phyloP scores from a whole-genome alignment of 2,888 invertebrate genomes.

The Drosophila mimica region DNA sequence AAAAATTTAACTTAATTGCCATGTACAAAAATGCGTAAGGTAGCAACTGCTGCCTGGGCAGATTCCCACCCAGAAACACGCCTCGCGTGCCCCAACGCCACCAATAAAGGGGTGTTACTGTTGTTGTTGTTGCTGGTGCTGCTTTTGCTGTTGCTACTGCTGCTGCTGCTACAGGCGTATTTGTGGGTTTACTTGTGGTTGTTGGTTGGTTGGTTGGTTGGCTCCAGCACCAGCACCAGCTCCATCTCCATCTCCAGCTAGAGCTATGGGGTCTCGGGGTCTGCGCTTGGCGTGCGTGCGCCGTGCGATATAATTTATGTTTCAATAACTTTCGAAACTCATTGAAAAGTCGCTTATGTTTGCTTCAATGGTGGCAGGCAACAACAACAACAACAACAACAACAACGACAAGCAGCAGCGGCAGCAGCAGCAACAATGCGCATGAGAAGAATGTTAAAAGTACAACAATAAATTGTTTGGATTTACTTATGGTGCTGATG shows the following conservation, averaged over 20 bases:
- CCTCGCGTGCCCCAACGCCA: not conserved
- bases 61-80: not conserved
- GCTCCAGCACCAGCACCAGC: not conserved
- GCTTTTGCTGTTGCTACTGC: conserved; percentile 40
- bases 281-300: conserved; percentile 77
- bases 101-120: conserved; percentile 62
- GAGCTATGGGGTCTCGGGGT: conserved; percentile 14
- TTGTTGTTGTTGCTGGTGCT: conserved; percentile 48
- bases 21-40: conserved; percentile 65
- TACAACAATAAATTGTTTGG: conserved; percentile 78
- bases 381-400: conserved; percentile 49
- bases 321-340: conserved; percentile 78
- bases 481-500: conserved; percentile 65
- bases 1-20: conserved; percentile 78
- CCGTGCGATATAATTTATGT: conserved; percentile 78
- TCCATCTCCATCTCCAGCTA: conserved; percentile 9
- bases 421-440: conserved; percentile 57
- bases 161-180: conserved; percentile 54
- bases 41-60: conserved; percentile 18
- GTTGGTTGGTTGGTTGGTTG: conserved; percentile 24
- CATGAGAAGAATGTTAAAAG: conserved; percentile 76
- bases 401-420: conserved; percentile 34
- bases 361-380: conserved; percentile 75
- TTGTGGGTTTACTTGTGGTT: conserved; percentile 63
- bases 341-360: conserved; percentile 78